Conservation (phyloP, 2,797 vertebrate species). For the Picus viridis region DNA sequence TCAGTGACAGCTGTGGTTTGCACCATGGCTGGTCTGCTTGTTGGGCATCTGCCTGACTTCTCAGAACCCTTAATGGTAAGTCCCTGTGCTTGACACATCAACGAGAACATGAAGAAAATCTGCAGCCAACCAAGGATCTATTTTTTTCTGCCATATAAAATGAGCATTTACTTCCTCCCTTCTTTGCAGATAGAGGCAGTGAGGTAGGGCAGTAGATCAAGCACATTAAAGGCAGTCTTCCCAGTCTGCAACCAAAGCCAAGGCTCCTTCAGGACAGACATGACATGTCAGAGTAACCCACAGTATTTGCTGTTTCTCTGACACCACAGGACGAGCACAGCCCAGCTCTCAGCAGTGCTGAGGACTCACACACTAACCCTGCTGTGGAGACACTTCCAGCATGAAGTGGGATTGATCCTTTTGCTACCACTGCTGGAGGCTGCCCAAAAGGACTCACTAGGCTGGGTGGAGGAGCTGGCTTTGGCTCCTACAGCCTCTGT, state of each 20-base stretch:
- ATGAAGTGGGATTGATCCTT: background rate
- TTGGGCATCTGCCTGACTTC: constrained; percentile 91
- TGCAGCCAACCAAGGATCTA: accelerated
- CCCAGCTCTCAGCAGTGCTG: background rate
- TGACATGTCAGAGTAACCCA: background rate
- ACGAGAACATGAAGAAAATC: background rate
- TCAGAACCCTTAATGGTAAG: constrained; percentile 93
- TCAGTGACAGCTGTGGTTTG: constrained; percentile 82
- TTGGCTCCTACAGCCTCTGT: background rate
- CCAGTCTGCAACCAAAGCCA: background rate
- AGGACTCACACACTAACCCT: background rate
- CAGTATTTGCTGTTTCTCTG: background rate
- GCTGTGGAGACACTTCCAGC: background rate
- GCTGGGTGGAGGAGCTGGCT: background rate
- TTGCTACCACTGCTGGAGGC: background rate
- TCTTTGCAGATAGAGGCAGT: background rate
- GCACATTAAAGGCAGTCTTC: background rate
- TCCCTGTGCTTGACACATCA: background rate
- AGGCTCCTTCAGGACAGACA: background rate
- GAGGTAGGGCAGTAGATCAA: background rate
- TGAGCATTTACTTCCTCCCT: background rate
- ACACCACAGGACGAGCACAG: background rate
- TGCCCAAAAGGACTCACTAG: background rate
- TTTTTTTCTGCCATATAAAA: background rate
- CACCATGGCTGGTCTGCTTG: constrained; percentile 88